A percentile compares a stretch with the other conserved stretches of the same genome.
phyloP scores from a whole-genome alignment of 2,113 vertebrate species.

The Channa argus region DNA sequence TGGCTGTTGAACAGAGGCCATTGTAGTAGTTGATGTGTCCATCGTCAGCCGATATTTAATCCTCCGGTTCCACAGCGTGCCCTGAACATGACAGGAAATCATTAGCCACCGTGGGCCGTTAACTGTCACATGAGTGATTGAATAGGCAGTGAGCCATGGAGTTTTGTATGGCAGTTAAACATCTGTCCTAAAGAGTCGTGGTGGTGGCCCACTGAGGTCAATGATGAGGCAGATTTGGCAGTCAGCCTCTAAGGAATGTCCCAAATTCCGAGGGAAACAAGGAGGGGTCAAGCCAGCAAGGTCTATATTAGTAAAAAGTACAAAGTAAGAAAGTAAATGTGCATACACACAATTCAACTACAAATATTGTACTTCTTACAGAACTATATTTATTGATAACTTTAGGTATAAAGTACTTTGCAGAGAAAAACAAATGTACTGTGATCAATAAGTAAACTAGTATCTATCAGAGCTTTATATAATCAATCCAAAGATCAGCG shows the following conservation, averaged over 20 bases:
- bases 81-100: slow-evolving; percentile 86
- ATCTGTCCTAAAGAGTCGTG: slow-evolving; percentile 67
- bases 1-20: slow-evolving; percentile 66
- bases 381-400: no score
- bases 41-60: slow-evolving; percentile 82
- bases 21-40: slow-evolving; percentile 79
- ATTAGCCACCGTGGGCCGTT: slow-evolving; percentile 83
- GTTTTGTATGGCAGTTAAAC: slow-evolving; percentile 81
- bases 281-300: slow-evolving; percentile 51
- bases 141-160: slow-evolving; percentile 80
- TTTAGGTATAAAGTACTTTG: no score
- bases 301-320: background rate
- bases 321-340: background rate
- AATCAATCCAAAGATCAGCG: no score
- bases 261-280: slow-evolving; percentile 30
- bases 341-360: no score
- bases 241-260: slow-evolving; percentile 61
- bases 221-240: slow-evolving; percentile 75
- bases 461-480: no score
- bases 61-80: slow-evolving; percentile 72
- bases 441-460: no score
- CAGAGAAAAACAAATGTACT: no score
- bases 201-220: slow-evolving; percentile 72
- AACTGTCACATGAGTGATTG: slow-evolving; percentile 86
- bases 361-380: background rate